Percentiles rank a stretch among this genome's conserved stretches.
Evolutionary conservation across 2,888 invertebrate species (phyloP).

Genomic region (Galerucella pusilla): DNA sequence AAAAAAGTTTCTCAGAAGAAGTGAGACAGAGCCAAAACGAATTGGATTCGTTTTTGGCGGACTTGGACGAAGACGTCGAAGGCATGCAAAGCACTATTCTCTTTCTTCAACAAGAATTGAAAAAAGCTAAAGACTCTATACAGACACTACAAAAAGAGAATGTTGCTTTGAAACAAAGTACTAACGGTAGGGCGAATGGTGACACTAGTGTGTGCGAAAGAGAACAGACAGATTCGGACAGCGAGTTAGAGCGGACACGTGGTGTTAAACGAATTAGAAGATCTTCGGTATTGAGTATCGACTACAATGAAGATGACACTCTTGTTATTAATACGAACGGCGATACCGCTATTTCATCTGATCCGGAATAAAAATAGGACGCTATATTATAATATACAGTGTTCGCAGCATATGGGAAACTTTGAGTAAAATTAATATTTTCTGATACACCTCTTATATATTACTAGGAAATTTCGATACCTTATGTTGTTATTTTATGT

Average conservation of each 20-base stretch:
- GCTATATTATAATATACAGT: slow-evolving; percentile 40
- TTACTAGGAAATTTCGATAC: no score
- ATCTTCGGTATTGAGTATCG: slow-evolving; percentile 77
- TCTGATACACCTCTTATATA: no score
- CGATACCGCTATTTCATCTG: slow-evolving; percentile 68
- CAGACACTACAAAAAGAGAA: slow-evolving; percentile 73
- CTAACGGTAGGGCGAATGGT: slow-evolving; percentile 52
- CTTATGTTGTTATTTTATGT: no score
- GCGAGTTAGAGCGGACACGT: slow-evolving; percentile 64
- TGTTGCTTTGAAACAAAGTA: slow-evolving; percentile 56
- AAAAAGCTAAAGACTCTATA: slow-evolving; percentile 77
- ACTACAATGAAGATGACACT: slow-evolving; percentile 81
- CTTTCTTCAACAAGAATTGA: slow-evolving; percentile 92
- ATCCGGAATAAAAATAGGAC: slow-evolving; percentile 61
- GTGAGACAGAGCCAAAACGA: slow-evolving; percentile 97
- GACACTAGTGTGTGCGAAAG: slow-evolving; percentile 61
- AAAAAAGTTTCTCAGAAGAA: slow-evolving; percentile 95
- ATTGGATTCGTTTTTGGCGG: slow-evolving; percentile 93
- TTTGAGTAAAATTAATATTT: no score
- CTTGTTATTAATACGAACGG: slow-evolving; percentile 78
- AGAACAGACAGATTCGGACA: slow-evolving; percentile 66
- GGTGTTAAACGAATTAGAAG: slow-evolving; percentile 76
- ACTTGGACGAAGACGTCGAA: slow-evolving; percentile 96
- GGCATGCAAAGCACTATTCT: slow-evolving; percentile 98
- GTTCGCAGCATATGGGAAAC: no score